Evolutionary conservation across 2,113 vertebrate species (phyloP), one percentile per base, ranked within the genome.

Genomic region (Catharus minimus): DNA sequence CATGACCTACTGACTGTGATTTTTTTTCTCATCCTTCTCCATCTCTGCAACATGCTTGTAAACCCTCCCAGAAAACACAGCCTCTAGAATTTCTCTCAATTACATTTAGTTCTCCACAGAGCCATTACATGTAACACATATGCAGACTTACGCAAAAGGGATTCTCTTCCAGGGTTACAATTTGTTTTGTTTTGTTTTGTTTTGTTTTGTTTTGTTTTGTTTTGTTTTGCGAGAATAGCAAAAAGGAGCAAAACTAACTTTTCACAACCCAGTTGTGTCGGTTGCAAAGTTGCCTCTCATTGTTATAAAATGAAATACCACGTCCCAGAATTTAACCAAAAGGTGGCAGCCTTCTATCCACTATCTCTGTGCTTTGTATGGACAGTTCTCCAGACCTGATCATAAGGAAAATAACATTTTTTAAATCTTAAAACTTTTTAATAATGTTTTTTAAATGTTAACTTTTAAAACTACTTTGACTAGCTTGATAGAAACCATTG

Each of bases 341-440:
- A 95, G 87, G 47, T 84, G 65, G 56, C 89, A 95, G 81, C 57
- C 69, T 95, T 84, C 89, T 24, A 68, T 90, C 76, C 76, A 15
- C 23, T 47, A 15, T 49, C 22, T 33, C n/a, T 57, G 12, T 23
- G 26, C 66, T 76, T 60, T 52, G 39, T 46, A 47, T 41, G 49
- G 57, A 60, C 66, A 60, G 32, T 39, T 89, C 33, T 57, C 27
- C 52, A n/a, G 47, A 82, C 43, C 16, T 39, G 23, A 17, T 60
- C n/a, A 21, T 44, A 32, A 68, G 10, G 38, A 66, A 90, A 76
- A 60, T 27, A 61, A 66, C 6, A 24, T 15, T 30, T 83, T 61
- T 11, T 67, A n/a, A 66, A 27, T 5, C n/a, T 44, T 23, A 19
- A 58, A 58, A 58, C 17, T 21, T 66, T 36, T 15, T 1, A 9